phyloP scores from a whole-genome alignment of 2,888 invertebrate genomes.

The Morinoia aosen region DNA sequence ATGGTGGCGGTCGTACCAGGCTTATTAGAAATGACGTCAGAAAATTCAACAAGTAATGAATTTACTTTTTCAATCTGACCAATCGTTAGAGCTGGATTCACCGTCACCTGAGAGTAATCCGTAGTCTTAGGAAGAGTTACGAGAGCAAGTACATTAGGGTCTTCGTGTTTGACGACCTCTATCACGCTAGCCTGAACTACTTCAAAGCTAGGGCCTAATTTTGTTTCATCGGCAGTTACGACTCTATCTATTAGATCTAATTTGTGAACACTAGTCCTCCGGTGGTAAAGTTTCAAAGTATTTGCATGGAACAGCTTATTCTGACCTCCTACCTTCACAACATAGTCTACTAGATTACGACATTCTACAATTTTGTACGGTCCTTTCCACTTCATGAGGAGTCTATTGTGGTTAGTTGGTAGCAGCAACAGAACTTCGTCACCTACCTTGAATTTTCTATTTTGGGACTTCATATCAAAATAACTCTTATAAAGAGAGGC shows the following conservation, averaged over 20 bases:
- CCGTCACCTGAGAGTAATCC: background rate
- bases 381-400: conserved; percentile 51
- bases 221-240: background rate
- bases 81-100: background rate
- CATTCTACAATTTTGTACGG: background rate
- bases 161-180: background rate
- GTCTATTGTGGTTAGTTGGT: conserved; percentile 21
- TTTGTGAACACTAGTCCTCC: background rate
- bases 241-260: background rate
- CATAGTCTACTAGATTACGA: conserved; percentile 27
- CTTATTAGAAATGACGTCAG: background rate
- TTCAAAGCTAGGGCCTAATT: background rate
- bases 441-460: background rate
- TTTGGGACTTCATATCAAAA: background rate
- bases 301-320: conserved; percentile 56
- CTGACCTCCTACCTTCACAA: background rate
- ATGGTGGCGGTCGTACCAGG: background rate
- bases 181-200: background rate
- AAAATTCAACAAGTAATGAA: background rate
- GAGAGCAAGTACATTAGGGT: background rate
- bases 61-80: conserved; percentile 13
- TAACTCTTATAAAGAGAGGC: background rate
- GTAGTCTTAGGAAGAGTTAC: background rate
- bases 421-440: conserved; percentile 54
- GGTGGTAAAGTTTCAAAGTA: conserved; percentile 5